Conservation (phyloP, 2,113 vertebrate species). For the Serinus canaria region DNA sequence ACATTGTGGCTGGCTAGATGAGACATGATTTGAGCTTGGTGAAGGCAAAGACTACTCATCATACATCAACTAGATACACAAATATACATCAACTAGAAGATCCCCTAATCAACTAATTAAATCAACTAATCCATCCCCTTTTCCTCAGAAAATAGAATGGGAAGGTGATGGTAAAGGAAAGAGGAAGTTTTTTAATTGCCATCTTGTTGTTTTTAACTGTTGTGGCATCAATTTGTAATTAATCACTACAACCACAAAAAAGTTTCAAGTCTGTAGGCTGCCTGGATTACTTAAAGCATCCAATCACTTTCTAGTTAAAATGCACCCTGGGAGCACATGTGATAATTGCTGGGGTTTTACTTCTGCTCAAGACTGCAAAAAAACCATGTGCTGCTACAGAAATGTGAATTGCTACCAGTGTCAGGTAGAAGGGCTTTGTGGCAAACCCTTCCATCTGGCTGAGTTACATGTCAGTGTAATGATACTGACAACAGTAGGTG, state of each 20-base stretch:
- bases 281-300: background rate
- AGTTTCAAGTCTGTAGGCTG: background rate
- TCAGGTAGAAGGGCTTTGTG: conserved; percentile 1
- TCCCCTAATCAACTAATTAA: background rate
- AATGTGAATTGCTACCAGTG: background rate
- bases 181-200: background rate
- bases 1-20: background rate
- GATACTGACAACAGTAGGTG: background rate
- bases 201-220: background rate
- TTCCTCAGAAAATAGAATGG: background rate
- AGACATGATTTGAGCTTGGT: background rate
- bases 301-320: conserved; percentile 29
- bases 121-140: background rate
- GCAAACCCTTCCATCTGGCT: background rate
- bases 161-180: background rate
- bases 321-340: background rate
- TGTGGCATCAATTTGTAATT: conserved; percentile 2
- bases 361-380: conserved; percentile 21
- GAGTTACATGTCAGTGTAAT: background rate
- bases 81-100: background rate
- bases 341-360: conserved; percentile 27
- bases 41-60: background rate
- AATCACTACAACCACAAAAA: background rate
- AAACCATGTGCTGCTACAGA: conserved; percentile 5
- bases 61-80: background rate